Conservation (phyloP, 2,797 vertebrate species). For the Nasua narica region DNA sequence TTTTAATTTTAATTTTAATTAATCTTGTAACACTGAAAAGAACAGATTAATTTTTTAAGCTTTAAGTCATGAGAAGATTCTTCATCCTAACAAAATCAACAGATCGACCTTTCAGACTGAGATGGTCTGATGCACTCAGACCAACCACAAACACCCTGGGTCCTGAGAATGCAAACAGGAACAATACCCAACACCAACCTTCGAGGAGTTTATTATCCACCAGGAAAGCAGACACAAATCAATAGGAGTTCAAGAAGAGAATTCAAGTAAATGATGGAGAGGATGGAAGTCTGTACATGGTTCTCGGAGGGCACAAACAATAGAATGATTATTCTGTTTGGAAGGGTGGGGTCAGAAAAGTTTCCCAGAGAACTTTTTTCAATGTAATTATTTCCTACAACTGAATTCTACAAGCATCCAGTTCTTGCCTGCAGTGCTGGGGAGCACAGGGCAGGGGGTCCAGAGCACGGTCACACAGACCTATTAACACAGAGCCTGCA, state of each 20-base stretch:
- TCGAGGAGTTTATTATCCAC: not conserved
- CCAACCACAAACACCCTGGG: not conserved
- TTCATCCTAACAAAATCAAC: not conserved
- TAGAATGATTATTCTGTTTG: not conserved
- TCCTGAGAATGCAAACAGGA: not conserved
- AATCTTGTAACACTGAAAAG: no score
- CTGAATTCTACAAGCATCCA: not conserved
- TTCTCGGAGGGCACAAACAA: not conserved
- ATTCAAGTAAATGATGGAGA: not conserved
- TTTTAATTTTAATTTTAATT: no score
- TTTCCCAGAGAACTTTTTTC: not conserved
- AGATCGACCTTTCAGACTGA: not conserved
- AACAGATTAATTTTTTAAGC: not conserved
- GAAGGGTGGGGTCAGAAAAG: not conserved
- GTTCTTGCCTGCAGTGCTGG: not conserved
- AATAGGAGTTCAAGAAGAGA: not conserved
- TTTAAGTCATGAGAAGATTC: not conserved
- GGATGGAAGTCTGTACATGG: not conserved
- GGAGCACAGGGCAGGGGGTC: not conserved
- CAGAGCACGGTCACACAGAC: not conserved
- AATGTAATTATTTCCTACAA: not conserved
- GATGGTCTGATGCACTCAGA: not conserved
- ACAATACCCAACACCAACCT: no score
- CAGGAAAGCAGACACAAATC: not conserved
- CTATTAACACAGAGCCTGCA: not conserved